Conservation (phyloP, 2,113 vertebrate genomes). For the Numenius arquata region DNA sequence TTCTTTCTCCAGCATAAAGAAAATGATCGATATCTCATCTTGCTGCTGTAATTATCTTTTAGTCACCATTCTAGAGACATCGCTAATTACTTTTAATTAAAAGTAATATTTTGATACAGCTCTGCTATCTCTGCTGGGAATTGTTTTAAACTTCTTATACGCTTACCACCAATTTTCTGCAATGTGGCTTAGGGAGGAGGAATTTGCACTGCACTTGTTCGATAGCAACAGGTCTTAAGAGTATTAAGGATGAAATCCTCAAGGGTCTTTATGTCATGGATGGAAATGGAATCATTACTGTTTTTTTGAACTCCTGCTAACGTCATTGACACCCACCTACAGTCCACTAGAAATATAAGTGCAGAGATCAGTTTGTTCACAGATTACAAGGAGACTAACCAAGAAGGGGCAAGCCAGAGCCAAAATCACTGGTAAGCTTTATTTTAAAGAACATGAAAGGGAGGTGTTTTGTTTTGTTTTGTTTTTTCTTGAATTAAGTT, state of each 20-base stretch:
- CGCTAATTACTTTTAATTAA: slow-evolving; percentile 16
- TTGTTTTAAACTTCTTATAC: not conserved
- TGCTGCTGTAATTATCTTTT: not conserved
- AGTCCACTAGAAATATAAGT: slow-evolving; percentile 60
- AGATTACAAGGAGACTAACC: slow-evolving; percentile 9
- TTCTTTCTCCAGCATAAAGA: not conserved
- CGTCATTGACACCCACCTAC: slow-evolving; percentile 68
- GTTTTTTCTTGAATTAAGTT: not conserved
- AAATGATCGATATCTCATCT: not conserved
- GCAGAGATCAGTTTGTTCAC: slow-evolving; percentile 15
- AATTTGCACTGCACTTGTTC: slow-evolving; percentile 1
- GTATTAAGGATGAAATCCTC: slow-evolving; percentile 31
- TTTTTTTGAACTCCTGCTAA: slow-evolving; percentile 68
- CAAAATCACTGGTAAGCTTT: slow-evolving; percentile 66
- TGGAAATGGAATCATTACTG: slow-evolving; percentile 70
- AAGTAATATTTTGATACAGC: not conserved
- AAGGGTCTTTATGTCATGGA: slow-evolving; percentile 56
- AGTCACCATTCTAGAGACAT: not conserved
- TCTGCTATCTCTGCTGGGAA: not conserved
- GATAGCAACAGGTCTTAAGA: slow-evolving; percentile 30
- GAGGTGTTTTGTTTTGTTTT: not conserved
- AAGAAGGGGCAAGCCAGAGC: slow-evolving; percentile 36
- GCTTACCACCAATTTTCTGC: not conserved
- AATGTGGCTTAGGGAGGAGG: not conserved
- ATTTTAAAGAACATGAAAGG: not conserved